Evolutionary conservation across 2,113 vertebrate species (phyloP).

Genomic region (Tauraco erythrolophus): DNA sequence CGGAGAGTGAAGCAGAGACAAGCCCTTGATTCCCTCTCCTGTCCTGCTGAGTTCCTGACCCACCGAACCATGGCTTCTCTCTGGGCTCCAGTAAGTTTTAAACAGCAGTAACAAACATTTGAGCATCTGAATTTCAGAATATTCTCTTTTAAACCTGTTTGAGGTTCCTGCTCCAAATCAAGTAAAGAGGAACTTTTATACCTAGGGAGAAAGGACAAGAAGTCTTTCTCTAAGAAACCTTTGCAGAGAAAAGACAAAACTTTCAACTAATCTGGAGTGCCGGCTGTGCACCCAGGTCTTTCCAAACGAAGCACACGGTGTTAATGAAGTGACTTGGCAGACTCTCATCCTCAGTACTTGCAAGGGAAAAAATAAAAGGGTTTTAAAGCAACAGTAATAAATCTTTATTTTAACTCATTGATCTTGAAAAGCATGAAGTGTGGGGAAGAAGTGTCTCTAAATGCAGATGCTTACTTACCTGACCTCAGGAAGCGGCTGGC

Average conservation of each 20-base stretch:
- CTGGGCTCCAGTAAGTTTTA: neutral
- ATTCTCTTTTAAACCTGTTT: neutral
- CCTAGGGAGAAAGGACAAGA: neutral
- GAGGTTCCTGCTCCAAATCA: neutral
- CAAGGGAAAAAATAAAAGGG: accelerated
- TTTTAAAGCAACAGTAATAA: neutral
- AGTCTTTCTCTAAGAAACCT: neutral
- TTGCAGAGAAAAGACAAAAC: neutral
- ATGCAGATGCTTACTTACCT: neutral
- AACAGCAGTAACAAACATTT: neutral
- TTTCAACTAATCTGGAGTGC: neutral
- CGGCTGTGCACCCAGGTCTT: neutral
- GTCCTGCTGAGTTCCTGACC: neutral
- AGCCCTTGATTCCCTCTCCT: neutral
- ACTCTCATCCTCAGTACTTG: neutral
- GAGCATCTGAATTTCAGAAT: neutral
- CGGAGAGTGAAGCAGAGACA: neutral
- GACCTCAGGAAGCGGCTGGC: neutral
- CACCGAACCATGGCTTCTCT: accelerated
- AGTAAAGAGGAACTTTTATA: neutral
- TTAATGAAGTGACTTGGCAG: accelerated
- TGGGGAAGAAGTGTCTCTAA: neutral
- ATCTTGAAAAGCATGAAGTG: neutral
- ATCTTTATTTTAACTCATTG: neutral
- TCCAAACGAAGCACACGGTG: neutral